These are phyloP conservation scores for Cebidichthys violaceus DNA, from an alignment of 2,113 vertebrate genomes.

Conservation along the genomic window DNA sequence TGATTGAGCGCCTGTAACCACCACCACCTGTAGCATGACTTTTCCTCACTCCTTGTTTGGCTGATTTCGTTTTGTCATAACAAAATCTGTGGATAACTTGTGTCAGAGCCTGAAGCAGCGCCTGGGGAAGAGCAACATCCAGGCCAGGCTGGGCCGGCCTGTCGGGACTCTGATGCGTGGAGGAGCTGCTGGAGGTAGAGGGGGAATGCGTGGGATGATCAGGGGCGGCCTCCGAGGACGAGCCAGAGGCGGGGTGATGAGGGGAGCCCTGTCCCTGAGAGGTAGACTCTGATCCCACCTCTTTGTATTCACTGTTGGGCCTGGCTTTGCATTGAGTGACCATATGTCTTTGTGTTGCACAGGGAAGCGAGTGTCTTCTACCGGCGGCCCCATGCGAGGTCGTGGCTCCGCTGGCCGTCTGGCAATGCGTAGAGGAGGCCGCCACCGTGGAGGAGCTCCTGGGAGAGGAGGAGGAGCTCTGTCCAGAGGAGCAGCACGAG, in stretches of 20 bases:
- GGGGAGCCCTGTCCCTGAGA: constrained; percentile 90
- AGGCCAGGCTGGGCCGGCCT: constrained; percentile 94
- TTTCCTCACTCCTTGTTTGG: neutral
- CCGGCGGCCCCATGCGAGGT: constrained; percentile 87
- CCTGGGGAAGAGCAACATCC: constrained; percentile 97
- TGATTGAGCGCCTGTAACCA: neutral
- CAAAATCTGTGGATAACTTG: constrained; percentile 14
- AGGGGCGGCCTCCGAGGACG: constrained; percentile 90
- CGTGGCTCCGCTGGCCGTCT: constrained; percentile 88
- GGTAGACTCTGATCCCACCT: constrained; percentile 76
- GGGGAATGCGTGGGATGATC: constrained; percentile 89
- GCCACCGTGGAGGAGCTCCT: constrained; percentile 83
- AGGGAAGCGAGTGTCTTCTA: constrained; percentile 61
- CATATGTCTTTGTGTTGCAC: neutral
- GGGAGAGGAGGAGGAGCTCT: constrained; percentile 89
- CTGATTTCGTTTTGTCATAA: neutral
- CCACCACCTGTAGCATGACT: neutral
- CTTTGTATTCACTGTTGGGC: neutral
- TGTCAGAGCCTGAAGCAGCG: constrained; percentile 96
- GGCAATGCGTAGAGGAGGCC: constrained; percentile 87
- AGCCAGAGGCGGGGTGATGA: constrained; percentile 86
- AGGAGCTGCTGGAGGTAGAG: constrained; percentile 86
- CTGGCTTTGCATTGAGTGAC: neutral
- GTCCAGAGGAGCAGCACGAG: constrained; percentile 88
- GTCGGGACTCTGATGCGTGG: constrained; percentile 87